phyloP scores from a whole-genome alignment of 2,888 invertebrate genomes.

The Caenorhabditis panamensis region DNA sequence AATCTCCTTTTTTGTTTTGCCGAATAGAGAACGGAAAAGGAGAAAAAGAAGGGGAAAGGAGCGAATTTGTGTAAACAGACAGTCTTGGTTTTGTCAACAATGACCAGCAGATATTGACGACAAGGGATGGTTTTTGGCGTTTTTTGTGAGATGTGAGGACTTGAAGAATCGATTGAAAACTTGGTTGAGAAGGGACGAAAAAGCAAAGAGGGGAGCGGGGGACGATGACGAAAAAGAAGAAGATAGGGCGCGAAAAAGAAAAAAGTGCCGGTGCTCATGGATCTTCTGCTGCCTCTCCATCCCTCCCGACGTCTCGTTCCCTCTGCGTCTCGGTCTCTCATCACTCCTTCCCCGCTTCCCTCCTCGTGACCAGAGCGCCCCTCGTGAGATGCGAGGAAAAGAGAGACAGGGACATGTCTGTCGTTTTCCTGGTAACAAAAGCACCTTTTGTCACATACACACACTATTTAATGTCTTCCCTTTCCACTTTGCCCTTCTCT shows the following conservation, averaged over 20 bases:
- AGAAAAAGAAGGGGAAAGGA: not conserved
- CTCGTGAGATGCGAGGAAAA: not conserved
- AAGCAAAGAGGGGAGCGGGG: not conserved
- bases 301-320: not conserved
- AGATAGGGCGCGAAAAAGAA: conserved; percentile 19
- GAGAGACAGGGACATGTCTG: conserved; percentile 7
- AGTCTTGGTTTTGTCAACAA: conserved; percentile 21
- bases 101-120: not conserved
- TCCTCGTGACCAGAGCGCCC: conserved; percentile 34
- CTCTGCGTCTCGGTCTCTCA: conserved; percentile 25
- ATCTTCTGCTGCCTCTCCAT: conserved; percentile 4
- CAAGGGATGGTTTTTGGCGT: not conserved
- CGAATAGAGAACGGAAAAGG: conserved; percentile 1
- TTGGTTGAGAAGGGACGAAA: not conserved
- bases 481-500: not conserved
- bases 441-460: conserved; percentile 27
- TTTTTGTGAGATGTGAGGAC: no score
- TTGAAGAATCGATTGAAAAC: conserved; percentile 19
- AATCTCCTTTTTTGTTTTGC: conserved; percentile 30
- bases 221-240: conserved; percentile 11
- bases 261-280: conserved; percentile 32
- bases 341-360: conserved; percentile 14
- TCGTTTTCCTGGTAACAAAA: conserved; percentile 22
- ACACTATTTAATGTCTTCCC: conserved; percentile 16
- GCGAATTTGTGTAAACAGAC: conserved; percentile 17